phyloP scores from a whole-genome alignment of 2,888 invertebrate genomes.

The Machimus rusticus region DNA sequence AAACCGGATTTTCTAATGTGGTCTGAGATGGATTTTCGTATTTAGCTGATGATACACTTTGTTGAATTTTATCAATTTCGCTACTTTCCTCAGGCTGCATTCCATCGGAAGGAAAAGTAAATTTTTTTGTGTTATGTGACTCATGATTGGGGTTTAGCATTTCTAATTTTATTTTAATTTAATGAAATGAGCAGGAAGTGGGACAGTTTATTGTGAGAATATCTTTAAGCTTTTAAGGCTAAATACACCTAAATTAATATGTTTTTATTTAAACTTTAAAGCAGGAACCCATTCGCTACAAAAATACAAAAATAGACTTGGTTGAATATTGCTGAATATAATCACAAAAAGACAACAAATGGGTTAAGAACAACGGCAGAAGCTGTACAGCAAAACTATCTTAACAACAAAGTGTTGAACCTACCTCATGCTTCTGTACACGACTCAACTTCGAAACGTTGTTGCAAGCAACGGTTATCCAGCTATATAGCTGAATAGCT shows the following conservation, averaged over 20 bases:
- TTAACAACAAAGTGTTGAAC: background rate
- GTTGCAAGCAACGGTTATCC: background rate
- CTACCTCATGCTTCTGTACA: too few relatives aligned
- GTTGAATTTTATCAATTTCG: constrained; percentile 4
- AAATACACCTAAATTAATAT: background rate
- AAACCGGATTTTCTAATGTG: background rate
- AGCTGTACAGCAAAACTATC: background rate
- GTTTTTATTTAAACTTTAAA: background rate
- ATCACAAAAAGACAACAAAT: background rate
- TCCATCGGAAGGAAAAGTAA: constrained; percentile 39
- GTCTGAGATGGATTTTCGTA: constrained; percentile 9
- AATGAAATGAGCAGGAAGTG: background rate
- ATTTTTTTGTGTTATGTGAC: background rate
- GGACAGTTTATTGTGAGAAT: background rate
- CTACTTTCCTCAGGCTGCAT: constrained; percentile 43
- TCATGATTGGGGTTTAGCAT: background rate
- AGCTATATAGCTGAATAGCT: too few relatives aligned
- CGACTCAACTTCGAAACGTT: background rate
- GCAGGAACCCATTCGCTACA: too few relatives aligned
- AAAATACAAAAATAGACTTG: too few relatives aligned
- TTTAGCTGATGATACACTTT: constrained; percentile 9
- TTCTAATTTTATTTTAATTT: background rate
- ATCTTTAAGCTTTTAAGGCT: background rate
- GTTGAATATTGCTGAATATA: too few relatives aligned
- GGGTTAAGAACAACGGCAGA: background rate